These are phyloP conservation scores for Penaeus japonicus DNA, from an alignment of 1,140 invertebrate species.

Conservation along the genomic window DNA sequence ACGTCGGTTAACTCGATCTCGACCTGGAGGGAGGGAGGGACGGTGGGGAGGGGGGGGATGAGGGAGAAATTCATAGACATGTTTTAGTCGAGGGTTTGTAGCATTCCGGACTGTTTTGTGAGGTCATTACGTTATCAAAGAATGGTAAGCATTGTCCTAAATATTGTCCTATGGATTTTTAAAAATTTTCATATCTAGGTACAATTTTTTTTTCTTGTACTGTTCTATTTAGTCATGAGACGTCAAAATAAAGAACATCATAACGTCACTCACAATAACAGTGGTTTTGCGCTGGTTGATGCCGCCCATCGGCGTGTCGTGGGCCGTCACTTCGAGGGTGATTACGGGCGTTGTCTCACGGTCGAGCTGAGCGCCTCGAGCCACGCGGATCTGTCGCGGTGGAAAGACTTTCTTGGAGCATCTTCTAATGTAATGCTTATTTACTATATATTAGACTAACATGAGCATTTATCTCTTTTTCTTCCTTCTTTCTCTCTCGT, in stretches of 20 bases:
- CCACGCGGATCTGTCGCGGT: constrained; percentile 67
- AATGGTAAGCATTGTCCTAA: too few species aligned
- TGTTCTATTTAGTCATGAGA: too few species aligned
- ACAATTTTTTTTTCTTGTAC: too few species aligned
- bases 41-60: too few species aligned
- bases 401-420: not conserved
- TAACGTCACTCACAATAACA: constrained; percentile 39
- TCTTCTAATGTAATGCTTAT: too few species aligned
- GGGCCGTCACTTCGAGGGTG: constrained; percentile 75
- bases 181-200: too few species aligned
- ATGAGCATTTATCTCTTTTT: too few species aligned
- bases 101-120: not conserved
- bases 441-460: too few species aligned
- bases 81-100: not conserved
- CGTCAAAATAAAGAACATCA: not conserved
- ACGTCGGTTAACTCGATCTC: constrained; percentile 80
- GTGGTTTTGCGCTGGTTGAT: constrained; percentile 60
- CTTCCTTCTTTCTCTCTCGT: too few species aligned
- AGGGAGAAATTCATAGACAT: not conserved
- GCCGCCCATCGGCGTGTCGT: constrained; percentile 75
- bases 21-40: constrained; percentile 64
- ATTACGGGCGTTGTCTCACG: constrained; percentile 77
- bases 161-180: too few species aligned
- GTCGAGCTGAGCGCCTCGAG: constrained; percentile 75
- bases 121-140: too few species aligned